These are phyloP conservation scores for Deilephila elpenor DNA, from an alignment of 2,888 invertebrate genomes.

Conservation along the genomic window DNA sequence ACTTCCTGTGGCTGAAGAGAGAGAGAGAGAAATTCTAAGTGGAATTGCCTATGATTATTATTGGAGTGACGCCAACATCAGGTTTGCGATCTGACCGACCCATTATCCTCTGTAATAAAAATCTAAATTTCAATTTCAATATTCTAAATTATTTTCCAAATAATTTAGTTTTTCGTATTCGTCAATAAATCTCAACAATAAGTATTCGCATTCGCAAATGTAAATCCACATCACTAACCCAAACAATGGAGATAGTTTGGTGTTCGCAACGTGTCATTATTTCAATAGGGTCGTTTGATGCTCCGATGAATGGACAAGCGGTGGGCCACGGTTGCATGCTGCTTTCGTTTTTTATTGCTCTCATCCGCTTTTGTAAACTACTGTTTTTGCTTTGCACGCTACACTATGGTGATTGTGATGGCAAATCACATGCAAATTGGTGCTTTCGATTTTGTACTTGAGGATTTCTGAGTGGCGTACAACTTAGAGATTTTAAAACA, in stretches of 20 bases:
- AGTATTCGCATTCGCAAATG: background rate
- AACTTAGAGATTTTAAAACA: too few species aligned
- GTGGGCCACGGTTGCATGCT: conserved; percentile 41
- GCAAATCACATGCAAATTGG: conserved; percentile 1
- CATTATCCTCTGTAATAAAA: background rate
- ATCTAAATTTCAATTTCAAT: background rate
- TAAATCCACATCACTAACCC: conserved; percentile 31
- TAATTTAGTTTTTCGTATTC: background rate
- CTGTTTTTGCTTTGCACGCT: conserved; percentile 8
- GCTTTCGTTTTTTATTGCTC: conserved; percentile 31
- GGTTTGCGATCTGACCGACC: too few species aligned
- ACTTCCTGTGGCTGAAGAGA: too few species aligned
- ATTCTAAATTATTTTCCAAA: too few species aligned
- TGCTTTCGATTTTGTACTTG: conserved; percentile 1
- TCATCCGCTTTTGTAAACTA: conserved; percentile 30
- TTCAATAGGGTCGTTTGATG: conserved; percentile 62
- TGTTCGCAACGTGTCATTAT: conserved; percentile 67
- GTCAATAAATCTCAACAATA: background rate
- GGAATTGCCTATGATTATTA: too few species aligned
- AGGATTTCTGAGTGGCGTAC: too few species aligned
- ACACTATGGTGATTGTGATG: conserved; percentile 2
- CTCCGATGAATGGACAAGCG: conserved; percentile 65
- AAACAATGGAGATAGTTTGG: conserved; percentile 63
- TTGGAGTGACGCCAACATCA: too few species aligned
- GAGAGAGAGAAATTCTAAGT: too few species aligned